Conservation (phyloP, 2,797 vertebrate genomes). For the Sebastes ruberrimus region DNA sequence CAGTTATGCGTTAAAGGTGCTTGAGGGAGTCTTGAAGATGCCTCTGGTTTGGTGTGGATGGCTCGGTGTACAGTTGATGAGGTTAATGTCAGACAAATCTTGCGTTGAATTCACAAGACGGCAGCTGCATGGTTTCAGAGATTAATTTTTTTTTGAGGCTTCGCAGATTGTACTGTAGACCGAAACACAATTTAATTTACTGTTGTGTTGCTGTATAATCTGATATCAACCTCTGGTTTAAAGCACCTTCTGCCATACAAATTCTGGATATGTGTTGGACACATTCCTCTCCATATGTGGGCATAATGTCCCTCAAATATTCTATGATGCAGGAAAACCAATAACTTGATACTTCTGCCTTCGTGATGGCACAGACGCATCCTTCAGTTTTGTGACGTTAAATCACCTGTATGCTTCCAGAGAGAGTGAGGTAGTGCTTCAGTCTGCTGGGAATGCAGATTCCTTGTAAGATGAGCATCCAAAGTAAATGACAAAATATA, state of each 20-base stretch:
- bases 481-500: conserved; percentile 57
- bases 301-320: background rate
- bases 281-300: background rate
- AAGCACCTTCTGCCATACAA: background rate
- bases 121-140: background rate
- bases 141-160: background rate
- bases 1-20: background rate
- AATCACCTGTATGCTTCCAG: conserved; percentile 26
- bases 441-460: conserved; percentile 28
- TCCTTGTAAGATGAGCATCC: conserved; percentile 44
- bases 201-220: background rate
- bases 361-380: background rate
- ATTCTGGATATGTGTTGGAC: background rate
- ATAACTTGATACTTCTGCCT: background rate
- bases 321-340: background rate
- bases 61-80: background rate
- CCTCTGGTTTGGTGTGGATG: background rate
- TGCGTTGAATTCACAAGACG: background rate
- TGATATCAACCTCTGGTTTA: background rate
- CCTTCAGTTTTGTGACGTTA: conserved; percentile 8
- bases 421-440: background rate
- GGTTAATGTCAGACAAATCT: background rate
- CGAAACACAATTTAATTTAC: background rate
- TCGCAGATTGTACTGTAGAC: background rate
- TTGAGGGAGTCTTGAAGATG: background rate